Evolutionary conservation across 1,140 invertebrate genomes (phyloP).

Genomic region (Lutraria rhynchaena): DNA sequence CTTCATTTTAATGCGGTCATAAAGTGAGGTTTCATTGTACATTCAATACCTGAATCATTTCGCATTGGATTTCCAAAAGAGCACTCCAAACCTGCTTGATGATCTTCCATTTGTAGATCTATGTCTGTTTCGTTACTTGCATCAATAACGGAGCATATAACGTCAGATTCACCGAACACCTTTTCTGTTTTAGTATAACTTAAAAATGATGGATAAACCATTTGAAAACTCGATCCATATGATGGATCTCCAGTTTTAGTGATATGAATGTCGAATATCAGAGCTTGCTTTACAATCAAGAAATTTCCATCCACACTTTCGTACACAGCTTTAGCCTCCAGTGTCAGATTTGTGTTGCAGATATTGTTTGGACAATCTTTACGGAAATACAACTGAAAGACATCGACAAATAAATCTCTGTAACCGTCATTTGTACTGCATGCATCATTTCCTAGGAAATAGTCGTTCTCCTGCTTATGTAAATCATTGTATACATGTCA

Average conservation of each 20-base stretch:
- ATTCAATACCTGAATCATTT: slow-evolving; percentile 5
- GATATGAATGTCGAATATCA: not conserved
- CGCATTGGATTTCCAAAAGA: not conserved
- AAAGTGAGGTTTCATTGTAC: too few species aligned
- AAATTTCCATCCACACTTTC: not conserved
- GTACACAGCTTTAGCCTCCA: not conserved
- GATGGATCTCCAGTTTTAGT: slow-evolving; percentile 33
- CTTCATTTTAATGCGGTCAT: too few species aligned
- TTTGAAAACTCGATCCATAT: slow-evolving; percentile 2
- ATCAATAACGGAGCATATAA: not conserved
- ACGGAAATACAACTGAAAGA: slow-evolving; percentile 19
- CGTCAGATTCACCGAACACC: not conserved
- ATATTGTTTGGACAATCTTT: slow-evolving; percentile 37
- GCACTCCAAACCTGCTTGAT: not conserved
- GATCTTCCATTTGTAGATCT: not conserved
- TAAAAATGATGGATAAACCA: not conserved
- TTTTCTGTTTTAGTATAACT: not conserved
- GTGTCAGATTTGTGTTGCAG: slow-evolving; percentile 12
- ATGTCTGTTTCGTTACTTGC: not conserved
- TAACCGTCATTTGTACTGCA: too few species aligned
- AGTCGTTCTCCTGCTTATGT: too few species aligned
- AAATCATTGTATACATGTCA: too few species aligned
- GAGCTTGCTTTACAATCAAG: not conserved
- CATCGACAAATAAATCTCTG: too few species aligned
- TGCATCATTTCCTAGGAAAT: too few species aligned